phyloP scores from a whole-genome alignment of 2,888 invertebrate genomes.

The Terebella lapidaria region DNA sequence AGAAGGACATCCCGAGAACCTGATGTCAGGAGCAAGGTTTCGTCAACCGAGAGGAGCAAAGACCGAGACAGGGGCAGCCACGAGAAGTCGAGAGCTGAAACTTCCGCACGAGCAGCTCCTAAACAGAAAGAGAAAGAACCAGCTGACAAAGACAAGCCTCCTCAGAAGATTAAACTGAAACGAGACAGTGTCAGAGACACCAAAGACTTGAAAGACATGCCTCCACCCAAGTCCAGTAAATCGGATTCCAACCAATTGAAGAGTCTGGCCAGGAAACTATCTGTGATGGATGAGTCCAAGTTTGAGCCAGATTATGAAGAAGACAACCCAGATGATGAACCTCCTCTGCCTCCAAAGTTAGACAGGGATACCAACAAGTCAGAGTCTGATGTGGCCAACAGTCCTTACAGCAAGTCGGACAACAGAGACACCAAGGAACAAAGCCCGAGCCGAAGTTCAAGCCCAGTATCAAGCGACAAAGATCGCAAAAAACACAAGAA shows the following conservation, averaged over 20 bases:
- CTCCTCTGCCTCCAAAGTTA: background rate
- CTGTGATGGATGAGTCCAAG: background rate
- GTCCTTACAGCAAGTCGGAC: background rate
- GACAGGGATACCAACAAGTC: background rate
- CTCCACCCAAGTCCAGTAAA: background rate
- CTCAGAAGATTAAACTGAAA: background rate
- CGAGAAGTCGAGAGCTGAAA: background rate
- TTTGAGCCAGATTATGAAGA: constrained; percentile 6
- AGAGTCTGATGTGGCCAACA: background rate
- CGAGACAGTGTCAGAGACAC: background rate
- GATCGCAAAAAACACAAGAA: background rate
- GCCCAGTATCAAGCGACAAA: background rate
- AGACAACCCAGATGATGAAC: background rate
- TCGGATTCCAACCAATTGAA: background rate
- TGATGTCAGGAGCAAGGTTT: background rate
- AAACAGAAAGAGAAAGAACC: background rate
- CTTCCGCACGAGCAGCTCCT: background rate
- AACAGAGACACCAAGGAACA: background rate
- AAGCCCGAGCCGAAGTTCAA: background rate
- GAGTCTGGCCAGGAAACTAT: constrained; percentile 1
- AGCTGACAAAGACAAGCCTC: no score
- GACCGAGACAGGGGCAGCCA: background rate
- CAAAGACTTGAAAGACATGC: no score
- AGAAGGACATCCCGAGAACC: no score
- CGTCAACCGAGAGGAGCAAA: background rate